Evolutionary conservation across 2,888 invertebrate genomes (phyloP).

Genomic region (Theretra japonica): DNA sequence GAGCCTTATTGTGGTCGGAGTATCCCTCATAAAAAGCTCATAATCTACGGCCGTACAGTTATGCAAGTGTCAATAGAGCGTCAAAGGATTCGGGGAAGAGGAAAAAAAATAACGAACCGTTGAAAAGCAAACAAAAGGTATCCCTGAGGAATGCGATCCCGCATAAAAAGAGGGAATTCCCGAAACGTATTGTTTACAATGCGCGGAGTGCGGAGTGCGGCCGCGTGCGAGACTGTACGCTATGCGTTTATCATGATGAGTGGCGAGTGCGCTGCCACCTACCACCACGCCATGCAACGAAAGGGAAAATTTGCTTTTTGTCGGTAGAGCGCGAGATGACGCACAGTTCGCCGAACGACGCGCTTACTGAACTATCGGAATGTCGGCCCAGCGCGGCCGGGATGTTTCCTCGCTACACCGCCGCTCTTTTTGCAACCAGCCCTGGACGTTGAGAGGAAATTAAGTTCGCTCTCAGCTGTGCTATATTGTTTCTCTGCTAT

Average conservation of each 20-base stretch:
- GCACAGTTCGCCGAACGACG: slow-evolving; percentile 70
- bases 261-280: slow-evolving; percentile 41
- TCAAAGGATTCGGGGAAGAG: slow-evolving; percentile 66
- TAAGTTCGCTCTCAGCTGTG: background rate
- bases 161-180: slow-evolving; percentile 82
- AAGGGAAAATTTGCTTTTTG: slow-evolving; percentile 83
- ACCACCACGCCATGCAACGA: slow-evolving; percentile 70
- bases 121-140: slow-evolving; percentile 82
- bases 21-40: slow-evolving; percentile 39
- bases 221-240: slow-evolving; percentile 62
- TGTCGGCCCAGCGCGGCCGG: slow-evolving; percentile 50
- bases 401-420: slow-evolving; percentile 49
- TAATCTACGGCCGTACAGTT: slow-evolving; percentile 53
- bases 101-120: slow-evolving; percentile 69
- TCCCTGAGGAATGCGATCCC: slow-evolving; percentile 81
- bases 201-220: slow-evolving; percentile 39
- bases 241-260: slow-evolving; percentile 74
- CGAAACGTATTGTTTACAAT: slow-evolving; percentile 82
- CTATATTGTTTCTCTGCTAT: background rate
- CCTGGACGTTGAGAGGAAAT: background rate
- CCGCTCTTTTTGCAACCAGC: background rate
- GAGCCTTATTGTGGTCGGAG: slow-evolving; percentile 7
- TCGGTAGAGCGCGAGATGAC: slow-evolving; percentile 64
- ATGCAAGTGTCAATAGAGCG: slow-evolving; percentile 65
- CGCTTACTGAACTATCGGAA: slow-evolving; percentile 59